Conservation (phyloP, 53 echinoderm and acorn worm species). For the Stichopus horrens region DNA sequence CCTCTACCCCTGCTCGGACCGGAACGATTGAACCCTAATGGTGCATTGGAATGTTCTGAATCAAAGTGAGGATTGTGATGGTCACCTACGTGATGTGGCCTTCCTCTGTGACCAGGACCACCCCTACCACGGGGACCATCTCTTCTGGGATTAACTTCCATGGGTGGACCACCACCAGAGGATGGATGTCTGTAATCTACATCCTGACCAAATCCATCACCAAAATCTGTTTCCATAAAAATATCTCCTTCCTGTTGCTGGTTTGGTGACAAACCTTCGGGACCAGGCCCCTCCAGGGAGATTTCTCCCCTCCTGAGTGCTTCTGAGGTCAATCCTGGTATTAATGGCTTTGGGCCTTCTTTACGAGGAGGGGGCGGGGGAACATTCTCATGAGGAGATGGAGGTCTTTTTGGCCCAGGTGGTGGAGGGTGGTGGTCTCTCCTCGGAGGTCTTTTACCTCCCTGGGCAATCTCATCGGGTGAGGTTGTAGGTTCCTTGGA, state of each 20-base stretch:
- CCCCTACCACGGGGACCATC: not conserved
- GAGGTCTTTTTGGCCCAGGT: not conserved
- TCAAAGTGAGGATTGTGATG: not conserved
- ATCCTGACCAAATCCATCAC: conserved; percentile 8
- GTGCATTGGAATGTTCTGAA: conserved; percentile 39
- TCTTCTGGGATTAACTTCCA: not conserved
- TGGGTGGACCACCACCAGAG: not conserved
- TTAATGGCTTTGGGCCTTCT: conserved; percentile 34
- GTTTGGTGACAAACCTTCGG: not conserved
- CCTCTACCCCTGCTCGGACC: not conserved
- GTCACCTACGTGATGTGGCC: not conserved
- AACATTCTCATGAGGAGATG: not conserved
- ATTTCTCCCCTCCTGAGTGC: conserved; percentile 27
- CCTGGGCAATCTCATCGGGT: not conserved
- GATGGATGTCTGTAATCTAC: conserved; percentile 21
- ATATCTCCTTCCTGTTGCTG: not conserved
- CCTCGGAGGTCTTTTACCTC: not conserved
- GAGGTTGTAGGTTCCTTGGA: not conserved
- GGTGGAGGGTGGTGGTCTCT: not conserved
- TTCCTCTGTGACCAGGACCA: conserved; percentile 14
- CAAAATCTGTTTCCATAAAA: not conserved
- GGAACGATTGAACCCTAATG: conserved; percentile 19
- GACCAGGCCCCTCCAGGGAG: not conserved
- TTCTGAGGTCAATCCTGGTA: conserved; percentile 33
- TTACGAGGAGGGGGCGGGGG: not conserved